Evolutionary conservation across 2,113 vertebrate genomes (phyloP), one percentile per base, ranked within the genome.

Genomic region (Diphyllodes magnificus): DNA sequence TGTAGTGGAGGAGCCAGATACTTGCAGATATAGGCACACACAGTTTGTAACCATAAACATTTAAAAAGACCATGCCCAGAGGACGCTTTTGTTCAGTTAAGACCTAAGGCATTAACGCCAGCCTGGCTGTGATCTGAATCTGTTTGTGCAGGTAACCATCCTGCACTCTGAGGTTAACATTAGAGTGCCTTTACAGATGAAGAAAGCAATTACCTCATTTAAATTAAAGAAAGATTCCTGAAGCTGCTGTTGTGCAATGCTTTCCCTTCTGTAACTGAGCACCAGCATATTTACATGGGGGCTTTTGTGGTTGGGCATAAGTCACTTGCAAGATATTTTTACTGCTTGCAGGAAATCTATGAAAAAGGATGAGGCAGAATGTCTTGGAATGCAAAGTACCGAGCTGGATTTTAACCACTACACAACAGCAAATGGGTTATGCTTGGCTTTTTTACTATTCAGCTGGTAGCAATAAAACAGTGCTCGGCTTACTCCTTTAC

Each of bases 381-480:
- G 76, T 83, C 90, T 91, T 61, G 80, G 94, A 96, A 93, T 92
- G 86, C 87, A 82, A 89, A 91, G 83, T 37, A 92, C 92, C 6
- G 72, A 91, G 94, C 81, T 95, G 61, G 83, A 75, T 96, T 94
- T 96, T 95, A 96, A 96, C 78, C 78, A 68, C 94, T 93, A 78
- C 93, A 86, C 90, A 94, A 84, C 80, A 92, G 89, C 88, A 93
- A 96, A 95, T 86, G 81, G 92, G 93, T 95, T 94, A 88, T 80
- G 82, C 72, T 95, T 88, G 88, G 86, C 94, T 95, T 91, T 95
- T 97, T 95, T 95, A 92, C 86, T 86, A 77, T 97, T 96, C 93
- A 95, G 95, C 75, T 95, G 90, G 94, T 93, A 93, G 94, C 92
- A 95, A 95, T 90, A 96, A 96, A 95, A 91, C 83, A 94, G 86